phyloP scores from a whole-genome alignment of 1,140 invertebrate species.

The Plectrocnemia conspersa region DNA sequence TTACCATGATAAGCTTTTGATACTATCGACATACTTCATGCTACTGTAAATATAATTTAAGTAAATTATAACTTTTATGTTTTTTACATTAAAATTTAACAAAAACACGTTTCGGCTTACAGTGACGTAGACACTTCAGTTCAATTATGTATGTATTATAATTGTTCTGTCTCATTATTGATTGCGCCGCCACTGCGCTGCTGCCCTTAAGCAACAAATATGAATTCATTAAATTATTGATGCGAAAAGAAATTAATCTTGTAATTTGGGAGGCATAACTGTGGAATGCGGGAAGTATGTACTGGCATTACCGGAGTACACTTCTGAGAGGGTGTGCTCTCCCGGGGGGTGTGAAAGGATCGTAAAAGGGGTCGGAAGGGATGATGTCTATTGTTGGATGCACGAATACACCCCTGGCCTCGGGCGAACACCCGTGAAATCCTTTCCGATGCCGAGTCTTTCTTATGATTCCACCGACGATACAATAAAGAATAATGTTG shows the following conservation, averaged over 20 bases:
- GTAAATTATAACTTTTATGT: too few relatives aligned
- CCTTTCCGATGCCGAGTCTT: too few relatives aligned
- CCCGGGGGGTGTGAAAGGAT: slow-evolving; percentile 17
- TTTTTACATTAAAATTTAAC: too few relatives aligned
- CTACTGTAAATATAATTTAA: too few relatives aligned
- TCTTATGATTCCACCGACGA: too few relatives aligned
- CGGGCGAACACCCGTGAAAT: too few relatives aligned
- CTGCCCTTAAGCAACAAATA: slow-evolving; percentile 27
- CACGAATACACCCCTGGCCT: slow-evolving; percentile 7
- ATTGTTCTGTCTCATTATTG: too few relatives aligned
- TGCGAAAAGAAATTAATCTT: slow-evolving; percentile 37
- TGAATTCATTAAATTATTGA: slow-evolving; percentile 37
- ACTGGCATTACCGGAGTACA: neutral
- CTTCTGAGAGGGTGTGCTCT: slow-evolving; percentile 6
- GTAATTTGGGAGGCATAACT: slow-evolving; percentile 36
- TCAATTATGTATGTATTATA: too few relatives aligned
- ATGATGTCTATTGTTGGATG: slow-evolving; percentile 23
- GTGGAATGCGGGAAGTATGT: slow-evolving; percentile 27
- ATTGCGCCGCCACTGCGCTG: slow-evolving; percentile 11
- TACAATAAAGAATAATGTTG: too few relatives aligned
- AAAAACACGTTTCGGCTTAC: too few relatives aligned
- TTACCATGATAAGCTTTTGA: neutral
- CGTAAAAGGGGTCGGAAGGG: slow-evolving; percentile 29
- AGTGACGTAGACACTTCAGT: too few relatives aligned
- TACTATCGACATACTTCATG: neutral